Percentiles rank a stretch among this genome's conserved stretches.
Conservation (phyloP, 2,888 invertebrate species). For the Ornithoptera alexandrae region DNA sequence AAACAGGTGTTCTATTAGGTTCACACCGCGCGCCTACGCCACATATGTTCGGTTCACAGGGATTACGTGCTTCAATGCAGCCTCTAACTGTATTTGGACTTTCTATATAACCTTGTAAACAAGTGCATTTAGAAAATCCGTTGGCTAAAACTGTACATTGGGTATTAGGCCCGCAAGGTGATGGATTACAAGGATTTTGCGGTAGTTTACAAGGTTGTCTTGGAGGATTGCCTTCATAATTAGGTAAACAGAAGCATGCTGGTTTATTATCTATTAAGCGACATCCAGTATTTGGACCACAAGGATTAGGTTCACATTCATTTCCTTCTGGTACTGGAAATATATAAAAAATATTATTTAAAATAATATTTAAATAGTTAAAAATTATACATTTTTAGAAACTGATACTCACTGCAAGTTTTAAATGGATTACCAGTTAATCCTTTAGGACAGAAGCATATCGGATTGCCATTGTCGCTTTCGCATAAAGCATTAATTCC, state of each 20-base stretch:
- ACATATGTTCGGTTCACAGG: conserved; percentile 91
- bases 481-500: conserved; percentile 92
- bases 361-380: background rate
- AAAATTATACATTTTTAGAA: background rate
- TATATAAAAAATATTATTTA: conserved; percentile 15
- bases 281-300: conserved; percentile 91
- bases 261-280: conserved; percentile 86
- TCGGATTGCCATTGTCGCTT: conserved; percentile 90
- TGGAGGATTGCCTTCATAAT: conserved; percentile 92
- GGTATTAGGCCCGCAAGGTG: conserved; percentile 93
- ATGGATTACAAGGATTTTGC: conserved; percentile 89
- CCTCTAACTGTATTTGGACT: conserved; percentile 93
- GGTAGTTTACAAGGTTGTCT: conserved; percentile 84
- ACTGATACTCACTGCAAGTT: conserved; percentile 88
- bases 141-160: conserved; percentile 88
- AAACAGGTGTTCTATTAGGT: conserved; percentile 87
- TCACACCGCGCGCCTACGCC: conserved; percentile 89
- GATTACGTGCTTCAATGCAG: conserved; percentile 88
- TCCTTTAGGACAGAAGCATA: conserved; percentile 94
- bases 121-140: conserved; percentile 93
- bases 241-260: conserved; percentile 92
- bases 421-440: conserved; percentile 94
- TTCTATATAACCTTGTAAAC: conserved; percentile 89
- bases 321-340: conserved; percentile 92
- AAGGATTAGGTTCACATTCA: conserved; percentile 89